Percentiles rank a stretch among this genome's conserved stretches.
These are phyloP conservation scores for Lymantria monacha DNA, from an alignment of 2,888 invertebrate genomes.

Conservation along the genomic window DNA sequence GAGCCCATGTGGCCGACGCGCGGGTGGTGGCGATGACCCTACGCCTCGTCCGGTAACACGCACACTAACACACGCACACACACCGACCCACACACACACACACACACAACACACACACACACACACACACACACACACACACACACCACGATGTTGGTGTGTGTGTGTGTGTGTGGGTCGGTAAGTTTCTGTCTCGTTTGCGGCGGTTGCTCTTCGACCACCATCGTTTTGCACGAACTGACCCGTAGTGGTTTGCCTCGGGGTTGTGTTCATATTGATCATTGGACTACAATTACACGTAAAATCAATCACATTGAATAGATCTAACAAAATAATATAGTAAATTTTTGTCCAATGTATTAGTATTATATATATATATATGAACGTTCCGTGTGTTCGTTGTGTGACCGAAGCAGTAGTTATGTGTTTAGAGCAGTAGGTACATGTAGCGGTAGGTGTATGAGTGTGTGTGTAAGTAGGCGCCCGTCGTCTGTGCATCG, in stretches of 20 bases:
- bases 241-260: slow-evolving; percentile 15
- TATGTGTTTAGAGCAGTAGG: slow-evolving; percentile 32
- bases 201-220: slow-evolving; percentile 46
- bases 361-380: too few relatives aligned
- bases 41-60: slow-evolving; percentile 59
- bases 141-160: too few relatives aligned
- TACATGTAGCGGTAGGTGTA: slow-evolving; percentile 41
- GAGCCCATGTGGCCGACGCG: slow-evolving; percentile 63
- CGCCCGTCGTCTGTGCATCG: too few relatives aligned
- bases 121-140: background rate
- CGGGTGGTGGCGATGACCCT: slow-evolving; percentile 66
- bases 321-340: too few relatives aligned
- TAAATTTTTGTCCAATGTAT: too few relatives aligned
- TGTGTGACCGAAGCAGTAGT: slow-evolving; percentile 25
- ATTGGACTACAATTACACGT: slow-evolving; percentile 22
- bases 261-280: slow-evolving; percentile 20
- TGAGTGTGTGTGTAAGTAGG: too few relatives aligned
- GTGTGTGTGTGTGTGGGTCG: slow-evolving; percentile 4
- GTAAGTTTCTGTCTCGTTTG: slow-evolving; percentile 18
- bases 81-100: slow-evolving; percentile 14
- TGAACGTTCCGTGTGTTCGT: slow-evolving; percentile 27
- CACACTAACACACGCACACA: slow-evolving; percentile 9
- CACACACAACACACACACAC: slow-evolving; percentile 1
- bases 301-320: too few relatives aligned
- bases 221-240: slow-evolving; percentile 41